Percentiles rank a stretch among this genome's conserved stretches.
Conservation (phyloP, 1,140 invertebrate species). For the Ditylenchus dipsaci region DNA sequence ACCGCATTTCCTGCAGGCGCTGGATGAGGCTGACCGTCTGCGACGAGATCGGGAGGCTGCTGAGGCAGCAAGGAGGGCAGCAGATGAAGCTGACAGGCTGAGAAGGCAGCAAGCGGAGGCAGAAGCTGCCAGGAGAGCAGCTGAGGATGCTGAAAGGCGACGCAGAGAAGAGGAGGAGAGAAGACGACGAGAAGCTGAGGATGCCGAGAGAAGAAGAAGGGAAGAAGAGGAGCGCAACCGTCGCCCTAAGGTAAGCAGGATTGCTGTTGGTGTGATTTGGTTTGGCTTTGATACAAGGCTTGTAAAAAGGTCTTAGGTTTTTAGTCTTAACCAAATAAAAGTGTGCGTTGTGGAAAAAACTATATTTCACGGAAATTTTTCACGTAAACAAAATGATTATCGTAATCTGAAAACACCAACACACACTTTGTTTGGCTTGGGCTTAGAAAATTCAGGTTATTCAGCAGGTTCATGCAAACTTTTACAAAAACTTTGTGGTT, state of each 20-base stretch:
- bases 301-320: no score
- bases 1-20: no score
- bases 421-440: no score
- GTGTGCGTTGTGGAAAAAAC: no score
- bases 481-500: no score
- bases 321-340: no score
- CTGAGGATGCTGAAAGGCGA: constrained; percentile 42
- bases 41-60: constrained; percentile 52
- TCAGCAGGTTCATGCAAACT: no score
- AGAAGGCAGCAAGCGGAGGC: constrained; percentile 42
- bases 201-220: constrained; percentile 21
- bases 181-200: constrained; percentile 27
- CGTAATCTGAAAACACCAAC: no score
- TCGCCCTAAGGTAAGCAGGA: neutral
- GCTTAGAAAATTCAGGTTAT: no score
- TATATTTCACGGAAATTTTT: no score
- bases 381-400: no score
- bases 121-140: constrained; percentile 40
- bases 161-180: constrained; percentile 53
- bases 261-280: neutral
- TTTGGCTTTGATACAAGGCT: constrained; percentile 13
- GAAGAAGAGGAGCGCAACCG: constrained; percentile 39
- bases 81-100: constrained; percentile 44
- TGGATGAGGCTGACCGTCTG: constrained; percentile 56
- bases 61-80: constrained; percentile 38